phyloP scores from a whole-genome alignment of 2,113 vertebrate species.

The Rhadina sibilatrix region DNA sequence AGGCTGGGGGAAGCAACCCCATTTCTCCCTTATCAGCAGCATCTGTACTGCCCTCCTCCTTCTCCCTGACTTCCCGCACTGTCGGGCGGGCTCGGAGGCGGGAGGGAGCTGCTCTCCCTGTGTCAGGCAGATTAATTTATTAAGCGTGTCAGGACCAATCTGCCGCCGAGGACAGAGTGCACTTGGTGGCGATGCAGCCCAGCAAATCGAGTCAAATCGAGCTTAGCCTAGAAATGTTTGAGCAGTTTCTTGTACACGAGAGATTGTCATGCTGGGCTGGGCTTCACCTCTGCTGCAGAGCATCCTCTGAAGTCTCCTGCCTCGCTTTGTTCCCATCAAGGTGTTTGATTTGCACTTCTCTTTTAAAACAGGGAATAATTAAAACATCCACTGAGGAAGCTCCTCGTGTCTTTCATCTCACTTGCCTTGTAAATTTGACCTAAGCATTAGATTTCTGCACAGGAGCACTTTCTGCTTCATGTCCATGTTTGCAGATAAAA shows the following conservation, averaged over 20 bases:
- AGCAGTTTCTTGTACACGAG: background rate
- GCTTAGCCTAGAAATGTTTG: constrained; percentile 26
- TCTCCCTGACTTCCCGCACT: background rate
- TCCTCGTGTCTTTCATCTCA: background rate
- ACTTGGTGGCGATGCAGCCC: background rate
- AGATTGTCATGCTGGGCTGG: background rate
- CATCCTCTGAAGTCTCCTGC: background rate
- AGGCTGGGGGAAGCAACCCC: rapidly evolving
- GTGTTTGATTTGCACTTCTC: background rate
- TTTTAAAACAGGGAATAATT: background rate
- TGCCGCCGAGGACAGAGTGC: background rate
- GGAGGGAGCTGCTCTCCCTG: background rate
- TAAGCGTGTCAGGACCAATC: constrained; percentile 35
- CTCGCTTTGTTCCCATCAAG: background rate
- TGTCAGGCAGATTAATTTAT: constrained; percentile 46
- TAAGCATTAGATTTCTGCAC: background rate
- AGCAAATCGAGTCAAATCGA: constrained; percentile 13
- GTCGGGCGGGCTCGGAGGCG: background rate
- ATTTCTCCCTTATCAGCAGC: background rate
- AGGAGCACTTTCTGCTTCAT: background rate
- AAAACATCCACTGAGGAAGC: background rate
- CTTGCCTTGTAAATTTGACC: background rate
- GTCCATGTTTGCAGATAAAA: background rate
- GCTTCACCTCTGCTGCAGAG: background rate
- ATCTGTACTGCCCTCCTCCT: background rate